These are phyloP conservation scores for Caenorhabditis remanei DNA, from an alignment of 1,140 invertebrate genomes.

Conservation along the genomic window DNA sequence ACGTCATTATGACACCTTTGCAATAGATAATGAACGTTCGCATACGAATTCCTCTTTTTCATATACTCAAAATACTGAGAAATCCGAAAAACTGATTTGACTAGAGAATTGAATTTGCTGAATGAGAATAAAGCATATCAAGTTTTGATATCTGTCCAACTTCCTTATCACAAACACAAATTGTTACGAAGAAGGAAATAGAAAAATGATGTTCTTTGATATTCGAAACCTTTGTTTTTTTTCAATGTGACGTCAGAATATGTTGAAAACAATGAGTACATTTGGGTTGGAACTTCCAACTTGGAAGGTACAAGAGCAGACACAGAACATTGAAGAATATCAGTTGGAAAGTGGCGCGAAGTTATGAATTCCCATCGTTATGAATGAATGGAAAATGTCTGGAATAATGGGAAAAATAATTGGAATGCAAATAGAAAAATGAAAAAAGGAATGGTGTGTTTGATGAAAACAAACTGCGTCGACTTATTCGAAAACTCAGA, in stretches of 20 bases:
- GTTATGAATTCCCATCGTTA: background rate
- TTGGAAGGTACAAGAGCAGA: background rate
- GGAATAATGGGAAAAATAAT: background rate
- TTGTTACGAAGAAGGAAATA: background rate
- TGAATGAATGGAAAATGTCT: background rate
- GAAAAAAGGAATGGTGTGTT: background rate
- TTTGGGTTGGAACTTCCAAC: too few species aligned
- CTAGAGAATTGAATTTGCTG: too few species aligned
- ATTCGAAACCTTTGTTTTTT: constrained; percentile 29
- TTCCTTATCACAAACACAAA: constrained; percentile 2
- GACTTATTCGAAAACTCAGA: too few species aligned
- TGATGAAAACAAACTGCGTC: too few species aligned
- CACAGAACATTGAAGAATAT: background rate
- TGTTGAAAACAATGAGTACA: background rate
- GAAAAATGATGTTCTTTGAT: background rate
- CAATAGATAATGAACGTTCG: background rate
- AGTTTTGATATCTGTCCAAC: background rate
- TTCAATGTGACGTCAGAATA: background rate
- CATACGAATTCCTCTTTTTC: background rate
- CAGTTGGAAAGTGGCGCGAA: background rate
- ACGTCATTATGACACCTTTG: constrained; percentile 45
- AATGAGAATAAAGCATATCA: background rate
- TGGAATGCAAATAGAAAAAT: background rate
- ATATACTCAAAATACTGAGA: too few species aligned
- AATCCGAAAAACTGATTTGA: too few species aligned